Conservation (phyloP, 2,113 vertebrate genomes). For the Lepidothrix coronata region DNA sequence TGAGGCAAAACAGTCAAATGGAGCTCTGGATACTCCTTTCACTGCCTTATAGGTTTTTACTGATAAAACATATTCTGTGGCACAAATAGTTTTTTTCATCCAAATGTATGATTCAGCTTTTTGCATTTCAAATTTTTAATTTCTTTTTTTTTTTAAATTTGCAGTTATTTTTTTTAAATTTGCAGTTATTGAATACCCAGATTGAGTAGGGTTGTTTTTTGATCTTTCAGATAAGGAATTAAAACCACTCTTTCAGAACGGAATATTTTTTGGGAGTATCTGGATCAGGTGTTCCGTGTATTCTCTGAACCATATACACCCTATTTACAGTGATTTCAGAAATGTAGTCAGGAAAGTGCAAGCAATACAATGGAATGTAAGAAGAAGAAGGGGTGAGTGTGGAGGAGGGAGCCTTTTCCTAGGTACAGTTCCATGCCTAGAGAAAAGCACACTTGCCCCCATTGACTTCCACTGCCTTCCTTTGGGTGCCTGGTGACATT, state of each 20-base stretch:
- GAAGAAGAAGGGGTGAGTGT: background rate
- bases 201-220: background rate
- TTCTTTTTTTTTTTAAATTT: background rate
- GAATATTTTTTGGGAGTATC: background rate
- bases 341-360: background rate
- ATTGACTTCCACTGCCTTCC: background rate
- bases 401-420: background rate
- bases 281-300: background rate
- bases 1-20: background rate
- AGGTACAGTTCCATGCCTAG: background rate
- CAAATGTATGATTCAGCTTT: background rate
- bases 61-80: background rate
- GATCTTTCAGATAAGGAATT: background rate
- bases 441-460: background rate
- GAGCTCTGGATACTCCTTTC: background rate
- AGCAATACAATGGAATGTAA: background rate
- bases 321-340: background rate
- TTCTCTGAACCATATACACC: background rate
- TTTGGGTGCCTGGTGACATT: background rate
- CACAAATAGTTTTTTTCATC: background rate
- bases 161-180: background rate
- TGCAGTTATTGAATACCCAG: background rate
- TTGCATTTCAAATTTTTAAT: background rate
- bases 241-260: background rate
- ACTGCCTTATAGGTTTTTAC: background rate